A percentile compares a stretch with the other conserved stretches of the same genome.
Evolutionary conservation across 1,140 invertebrate species (phyloP).

Genomic region (Atopsyche davidsoni): DNA sequence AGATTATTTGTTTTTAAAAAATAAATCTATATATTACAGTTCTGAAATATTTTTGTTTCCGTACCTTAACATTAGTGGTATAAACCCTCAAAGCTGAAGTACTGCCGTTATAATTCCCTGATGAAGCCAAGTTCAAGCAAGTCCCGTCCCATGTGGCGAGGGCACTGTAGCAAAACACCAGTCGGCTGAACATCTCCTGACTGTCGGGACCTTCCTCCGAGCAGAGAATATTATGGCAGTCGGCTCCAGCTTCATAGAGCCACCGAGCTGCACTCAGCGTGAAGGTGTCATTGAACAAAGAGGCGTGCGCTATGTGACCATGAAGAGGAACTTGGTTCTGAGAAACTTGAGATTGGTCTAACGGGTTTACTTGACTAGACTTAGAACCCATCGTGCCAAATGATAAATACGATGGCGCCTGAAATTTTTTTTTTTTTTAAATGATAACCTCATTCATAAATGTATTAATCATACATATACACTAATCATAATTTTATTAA

Average conservation of each 20-base stretch:
- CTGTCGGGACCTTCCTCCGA: conserved; percentile 25
- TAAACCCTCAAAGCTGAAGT: conserved; percentile 41
- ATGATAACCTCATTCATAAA: too few species aligned
- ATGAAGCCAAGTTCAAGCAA: conserved; percentile 51
- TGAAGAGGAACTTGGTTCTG: conserved; percentile 23
- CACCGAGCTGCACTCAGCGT: conserved; percentile 23
- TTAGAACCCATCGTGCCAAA: conserved; percentile 24
- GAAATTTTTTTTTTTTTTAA: too few species aligned
- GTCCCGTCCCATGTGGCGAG: conserved; percentile 46
- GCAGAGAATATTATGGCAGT: conserved; percentile 23
- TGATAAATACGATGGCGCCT: conserved; percentile 28
- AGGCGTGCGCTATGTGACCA: conserved; percentile 28
- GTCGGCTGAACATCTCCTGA: conserved; percentile 35
- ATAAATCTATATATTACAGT: background rate
- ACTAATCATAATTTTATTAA: too few species aligned
- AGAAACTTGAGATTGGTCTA: conserved; percentile 23
- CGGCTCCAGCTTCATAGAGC: conserved; percentile 26
- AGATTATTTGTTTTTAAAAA: too few species aligned
- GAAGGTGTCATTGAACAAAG: conserved; percentile 26
- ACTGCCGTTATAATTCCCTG: conserved; percentile 43
- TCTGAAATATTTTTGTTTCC: background rate
- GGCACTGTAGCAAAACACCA: conserved; percentile 50
- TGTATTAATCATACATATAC: too few species aligned
- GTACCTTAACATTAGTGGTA: conserved; percentile 47
- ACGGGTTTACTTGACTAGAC: conserved; percentile 13